Conservation (phyloP, 1,140 invertebrate genomes). For the Dolichoris vasculosae region DNA sequence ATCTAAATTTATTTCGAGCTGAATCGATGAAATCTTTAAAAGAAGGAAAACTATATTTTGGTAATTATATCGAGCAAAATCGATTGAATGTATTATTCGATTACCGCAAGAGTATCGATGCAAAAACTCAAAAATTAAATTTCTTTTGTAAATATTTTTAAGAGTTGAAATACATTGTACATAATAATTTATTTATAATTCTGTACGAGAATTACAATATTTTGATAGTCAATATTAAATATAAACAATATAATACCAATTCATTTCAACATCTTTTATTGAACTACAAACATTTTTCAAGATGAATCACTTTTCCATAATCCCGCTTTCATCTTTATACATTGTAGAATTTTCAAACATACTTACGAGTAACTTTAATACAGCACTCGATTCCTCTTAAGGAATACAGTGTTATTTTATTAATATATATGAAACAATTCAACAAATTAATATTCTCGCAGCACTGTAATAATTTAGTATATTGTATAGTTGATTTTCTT, state of each 20-base stretch:
- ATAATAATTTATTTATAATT: too few species aligned
- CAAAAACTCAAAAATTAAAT: too few species aligned
- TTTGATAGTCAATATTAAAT: background rate
- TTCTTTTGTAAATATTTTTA: too few species aligned
- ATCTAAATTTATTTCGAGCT: too few species aligned
- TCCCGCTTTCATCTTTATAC: conserved; percentile 13
- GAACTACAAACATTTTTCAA: conserved; percentile 40
- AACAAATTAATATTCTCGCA: conserved; percentile 23
- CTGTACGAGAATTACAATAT: too few species aligned
- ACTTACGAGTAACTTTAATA: background rate
- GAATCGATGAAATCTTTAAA: too few species aligned
- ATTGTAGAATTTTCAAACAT: conserved; percentile 18
- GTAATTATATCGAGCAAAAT: too few species aligned
- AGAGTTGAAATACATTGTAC: too few species aligned
- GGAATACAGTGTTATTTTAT: conserved; percentile 5
- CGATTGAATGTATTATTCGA: too few species aligned
- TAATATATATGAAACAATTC: conserved; percentile 12
- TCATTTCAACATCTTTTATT: conserved; percentile 48
- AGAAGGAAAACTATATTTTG: too few species aligned
- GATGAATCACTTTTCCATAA: background rate
- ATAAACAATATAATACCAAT: background rate
- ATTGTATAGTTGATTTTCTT: background rate
- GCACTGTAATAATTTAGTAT: background rate
- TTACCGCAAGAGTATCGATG: too few species aligned
- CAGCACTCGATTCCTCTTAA: background rate